A percentile compares a stretch with the other conserved stretches of the same genome.
Evolutionary conservation across 2,888 invertebrate genomes (phyloP).

Genomic region (Cyclophora punctaria): DNA sequence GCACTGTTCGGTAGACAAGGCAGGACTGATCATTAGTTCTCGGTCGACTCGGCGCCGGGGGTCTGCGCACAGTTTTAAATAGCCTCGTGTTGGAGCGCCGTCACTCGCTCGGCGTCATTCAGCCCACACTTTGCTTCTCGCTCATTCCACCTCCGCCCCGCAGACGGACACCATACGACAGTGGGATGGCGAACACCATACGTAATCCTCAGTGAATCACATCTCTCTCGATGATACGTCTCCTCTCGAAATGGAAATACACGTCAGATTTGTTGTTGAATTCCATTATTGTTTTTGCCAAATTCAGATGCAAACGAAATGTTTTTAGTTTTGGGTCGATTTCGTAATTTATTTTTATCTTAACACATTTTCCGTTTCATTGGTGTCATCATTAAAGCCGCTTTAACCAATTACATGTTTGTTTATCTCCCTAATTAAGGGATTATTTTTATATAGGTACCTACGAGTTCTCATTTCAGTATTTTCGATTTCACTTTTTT

Average conservation of each 20-base stretch:
- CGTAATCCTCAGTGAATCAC: slow-evolving; percentile 18
- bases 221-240: slow-evolving; percentile 24
- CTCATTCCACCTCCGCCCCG: slow-evolving; percentile 61
- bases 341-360: too few species aligned
- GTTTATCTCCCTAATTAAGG: too few species aligned
- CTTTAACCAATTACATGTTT: too few species aligned
- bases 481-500: too few species aligned
- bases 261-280: slow-evolving; percentile 15
- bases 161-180: not conserved
- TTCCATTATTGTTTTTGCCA: too few species aligned
- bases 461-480: too few species aligned
- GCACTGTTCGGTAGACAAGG: slow-evolving; percentile 64
- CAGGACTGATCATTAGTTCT: slow-evolving; percentile 72
- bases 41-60: slow-evolving; percentile 71
- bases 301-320: too few species aligned
- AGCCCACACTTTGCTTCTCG: slow-evolving; percentile 72
- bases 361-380: too few species aligned
- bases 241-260: slow-evolving; percentile 22
- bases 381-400: too few species aligned
- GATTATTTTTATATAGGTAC: too few species aligned
- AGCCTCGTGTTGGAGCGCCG: slow-evolving; percentile 66
- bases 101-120: slow-evolving; percentile 59
- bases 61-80: slow-evolving; percentile 76
- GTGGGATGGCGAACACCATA: slow-evolving; percentile 8
- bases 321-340: too few species aligned